Evolutionary conservation across 2,113 vertebrate genomes (phyloP).

Genomic region (Shinisaurus crocodilurus): DNA sequence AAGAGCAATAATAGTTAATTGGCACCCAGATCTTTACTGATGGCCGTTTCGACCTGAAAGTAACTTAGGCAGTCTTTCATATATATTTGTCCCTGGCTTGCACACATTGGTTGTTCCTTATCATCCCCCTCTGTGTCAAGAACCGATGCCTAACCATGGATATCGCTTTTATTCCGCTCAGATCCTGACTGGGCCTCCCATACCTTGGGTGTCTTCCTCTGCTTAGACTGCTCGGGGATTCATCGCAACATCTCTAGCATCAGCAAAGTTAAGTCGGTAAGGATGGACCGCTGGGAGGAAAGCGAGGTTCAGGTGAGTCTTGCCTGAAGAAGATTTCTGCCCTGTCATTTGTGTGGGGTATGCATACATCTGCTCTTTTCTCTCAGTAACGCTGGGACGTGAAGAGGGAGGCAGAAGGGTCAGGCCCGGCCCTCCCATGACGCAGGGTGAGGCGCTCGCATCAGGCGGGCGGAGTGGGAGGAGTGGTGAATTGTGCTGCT

Average conservation of each 20-base stretch:
- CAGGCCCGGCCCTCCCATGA: neutral
- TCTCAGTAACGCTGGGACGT: neutral
- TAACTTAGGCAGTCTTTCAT: neutral
- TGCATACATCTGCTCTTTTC: neutral
- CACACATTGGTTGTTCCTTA: neutral
- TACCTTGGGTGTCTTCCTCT: slow-evolving; percentile 88
- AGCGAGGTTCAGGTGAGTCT: slow-evolving; percentile 82
- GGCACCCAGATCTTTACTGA: neutral
- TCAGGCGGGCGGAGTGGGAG: neutral
- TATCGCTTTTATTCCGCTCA: slow-evolving; percentile 55
- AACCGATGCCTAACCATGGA: neutral
- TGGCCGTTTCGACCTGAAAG: neutral
- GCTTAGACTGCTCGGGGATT: slow-evolving; percentile 85
- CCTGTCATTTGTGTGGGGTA: neutral
- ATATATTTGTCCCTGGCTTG: neutral
- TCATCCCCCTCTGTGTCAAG: neutral
- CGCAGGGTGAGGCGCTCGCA: neutral
- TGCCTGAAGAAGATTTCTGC: neutral
- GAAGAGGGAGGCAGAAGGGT: neutral
- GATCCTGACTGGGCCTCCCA: slow-evolving; percentile 88
- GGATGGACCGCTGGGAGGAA: slow-evolving; percentile 83
- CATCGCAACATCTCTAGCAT: slow-evolving; percentile 86
- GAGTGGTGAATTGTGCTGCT: no score
- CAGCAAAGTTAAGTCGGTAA: slow-evolving; percentile 86
- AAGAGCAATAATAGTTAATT: neutral